Evolutionary conservation across 2,888 invertebrate species (phyloP).

Genomic region (Caradrina kadenii): DNA sequence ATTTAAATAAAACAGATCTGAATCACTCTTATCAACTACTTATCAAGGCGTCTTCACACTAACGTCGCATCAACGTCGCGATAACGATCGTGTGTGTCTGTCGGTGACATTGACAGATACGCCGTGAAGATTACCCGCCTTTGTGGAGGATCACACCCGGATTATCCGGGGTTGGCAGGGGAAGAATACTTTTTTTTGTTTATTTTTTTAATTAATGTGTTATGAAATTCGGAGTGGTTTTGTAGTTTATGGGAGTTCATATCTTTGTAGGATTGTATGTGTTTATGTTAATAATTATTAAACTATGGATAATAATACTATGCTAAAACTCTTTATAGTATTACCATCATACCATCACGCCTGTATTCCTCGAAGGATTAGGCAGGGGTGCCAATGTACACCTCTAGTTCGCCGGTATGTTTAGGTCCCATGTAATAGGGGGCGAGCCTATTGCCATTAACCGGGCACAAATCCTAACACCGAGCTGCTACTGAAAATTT

Average conservation of each 20-base stretch:
- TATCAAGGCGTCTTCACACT: slow-evolving; percentile 32
- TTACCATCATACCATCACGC: no score
- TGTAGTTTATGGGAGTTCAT: not conserved
- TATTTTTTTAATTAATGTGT: slow-evolving; percentile 59
- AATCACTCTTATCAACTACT: slow-evolving; percentile 7
- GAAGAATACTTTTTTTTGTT: slow-evolving; percentile 42
- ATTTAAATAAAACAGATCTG: slow-evolving; percentile 1
- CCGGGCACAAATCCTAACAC: no score
- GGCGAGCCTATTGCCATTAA: no score
- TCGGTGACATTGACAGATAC: slow-evolving; percentile 63
- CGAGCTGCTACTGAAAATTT: no score
- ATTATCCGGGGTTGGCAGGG: slow-evolving; percentile 60
- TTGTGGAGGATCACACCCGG: slow-evolving; percentile 66
- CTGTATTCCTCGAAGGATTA: no score
- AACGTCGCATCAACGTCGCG: slow-evolving; percentile 50
- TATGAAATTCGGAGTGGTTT: slow-evolving; percentile 9
- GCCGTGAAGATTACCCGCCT: slow-evolving; percentile 65
- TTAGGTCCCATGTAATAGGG: no score
- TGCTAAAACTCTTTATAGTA: no score
- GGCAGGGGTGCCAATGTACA: no score
- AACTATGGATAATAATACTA: no score
- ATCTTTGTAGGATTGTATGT: no score
- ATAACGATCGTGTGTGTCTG: slow-evolving; percentile 62
- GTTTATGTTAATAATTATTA: no score
- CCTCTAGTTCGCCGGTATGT: no score